phyloP scores from a whole-genome alignment of 2,797 vertebrate species.

The Tenualosa thibaudeaui region DNA sequence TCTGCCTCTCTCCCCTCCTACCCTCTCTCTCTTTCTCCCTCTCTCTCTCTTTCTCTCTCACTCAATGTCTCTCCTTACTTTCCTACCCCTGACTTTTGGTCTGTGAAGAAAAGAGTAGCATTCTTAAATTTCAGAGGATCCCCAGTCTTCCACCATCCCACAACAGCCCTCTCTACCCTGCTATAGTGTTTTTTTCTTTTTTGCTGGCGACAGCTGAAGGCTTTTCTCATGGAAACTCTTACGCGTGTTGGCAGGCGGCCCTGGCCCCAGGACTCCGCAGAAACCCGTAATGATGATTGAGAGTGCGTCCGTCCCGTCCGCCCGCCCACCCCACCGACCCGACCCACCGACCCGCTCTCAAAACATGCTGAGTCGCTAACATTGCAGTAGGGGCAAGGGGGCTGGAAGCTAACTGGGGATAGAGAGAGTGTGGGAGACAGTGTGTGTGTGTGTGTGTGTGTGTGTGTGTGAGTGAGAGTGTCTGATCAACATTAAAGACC shows the following conservation, averaged over 20 bases:
- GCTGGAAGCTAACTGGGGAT: conserved; percentile 61
- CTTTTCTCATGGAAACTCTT: conserved; percentile 95
- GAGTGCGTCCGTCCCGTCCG: conserved; percentile 69
- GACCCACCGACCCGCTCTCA: conserved; percentile 67
- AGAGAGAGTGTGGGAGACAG: conserved; percentile 32
- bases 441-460: neutral
- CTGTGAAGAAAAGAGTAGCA: conserved; percentile 62
- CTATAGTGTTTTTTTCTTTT: conserved; percentile 46
- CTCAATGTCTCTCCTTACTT: conserved; percentile 45
- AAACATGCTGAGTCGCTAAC: conserved; percentile 83
- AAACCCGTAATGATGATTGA: conserved; percentile 86
- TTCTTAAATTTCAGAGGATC: conserved; percentile 69
- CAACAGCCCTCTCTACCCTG: conserved; percentile 26
- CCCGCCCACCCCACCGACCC: neutral
- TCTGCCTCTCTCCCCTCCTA: conserved; percentile 37
- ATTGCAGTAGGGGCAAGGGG: conserved; percentile 68
- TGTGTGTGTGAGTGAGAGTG: neutral
- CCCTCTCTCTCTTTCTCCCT: conserved; percentile 46
- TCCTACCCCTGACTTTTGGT: neutral
- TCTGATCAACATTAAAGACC: conserved; percentile 31
- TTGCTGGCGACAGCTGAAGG: conserved; percentile 48
- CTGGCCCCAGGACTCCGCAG: conserved; percentile 77
- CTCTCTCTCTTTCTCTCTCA: conserved; percentile 35
- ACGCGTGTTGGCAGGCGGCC: conserved; percentile 84
- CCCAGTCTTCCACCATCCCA: conserved; percentile 35